These are phyloP conservation scores for Heliconius aoede DNA, from an alignment of 2,888 invertebrate genomes.

Conservation along the genomic window DNA sequence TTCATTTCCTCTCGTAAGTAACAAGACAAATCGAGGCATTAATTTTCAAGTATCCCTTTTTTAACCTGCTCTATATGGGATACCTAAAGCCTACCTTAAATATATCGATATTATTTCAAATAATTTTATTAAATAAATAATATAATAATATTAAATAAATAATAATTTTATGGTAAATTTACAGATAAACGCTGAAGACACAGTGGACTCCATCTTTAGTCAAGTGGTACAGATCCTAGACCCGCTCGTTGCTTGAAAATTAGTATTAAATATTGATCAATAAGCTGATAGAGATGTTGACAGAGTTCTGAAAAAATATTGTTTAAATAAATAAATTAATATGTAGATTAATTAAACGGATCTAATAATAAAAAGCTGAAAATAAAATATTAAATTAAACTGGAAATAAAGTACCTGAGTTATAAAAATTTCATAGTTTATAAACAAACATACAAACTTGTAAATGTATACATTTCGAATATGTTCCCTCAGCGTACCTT, in stretches of 20 bases:
- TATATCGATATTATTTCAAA: too few relatives aligned
- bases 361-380: neutral
- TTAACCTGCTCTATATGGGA: neutral
- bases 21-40: neutral
- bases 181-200: constrained; percentile 92
- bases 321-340: neutral
- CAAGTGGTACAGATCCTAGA: constrained; percentile 87
- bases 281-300: neutral
- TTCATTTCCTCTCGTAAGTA: neutral
- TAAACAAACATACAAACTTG: neutral
- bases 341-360: neutral
- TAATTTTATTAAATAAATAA: too few relatives aligned
- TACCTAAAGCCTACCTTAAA: neutral
- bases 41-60: neutral
- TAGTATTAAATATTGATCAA: constrained; percentile 8
- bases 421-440: neutral
- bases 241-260: constrained; percentile 65
- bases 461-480: too few relatives aligned
- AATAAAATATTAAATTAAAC: neutral
- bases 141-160: too few relatives aligned
- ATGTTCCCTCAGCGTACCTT: too few relatives aligned
- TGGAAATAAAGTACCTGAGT: neutral
- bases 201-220: constrained; percentile 89
- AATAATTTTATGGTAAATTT: constrained; percentile 47
- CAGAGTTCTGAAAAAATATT: neutral